Base-by-base conservation (phyloP, 2,888 invertebrate species). In the Plemyria rubiginata region DNA sequence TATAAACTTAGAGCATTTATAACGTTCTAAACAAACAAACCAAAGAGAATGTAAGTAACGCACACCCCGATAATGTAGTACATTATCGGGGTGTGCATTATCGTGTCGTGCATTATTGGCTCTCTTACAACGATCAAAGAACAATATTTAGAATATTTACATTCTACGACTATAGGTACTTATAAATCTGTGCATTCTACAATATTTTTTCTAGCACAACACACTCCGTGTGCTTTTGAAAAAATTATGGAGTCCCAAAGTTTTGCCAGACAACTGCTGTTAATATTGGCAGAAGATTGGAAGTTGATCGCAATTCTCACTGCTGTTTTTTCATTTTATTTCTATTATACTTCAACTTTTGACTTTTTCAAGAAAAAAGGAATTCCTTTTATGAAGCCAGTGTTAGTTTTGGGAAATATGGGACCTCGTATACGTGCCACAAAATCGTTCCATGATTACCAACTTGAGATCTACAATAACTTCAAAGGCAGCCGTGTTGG, bases 351-450 rank as follows among this genome's bases (percentile, higher is more conserved):
- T 7, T 87, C 80, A 45, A 90, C 87, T 9, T 92, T 89, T 71
- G 83, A 88, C 68, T 85, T 84, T 75, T 94, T 93, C 75, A 82
- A 88, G 75, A 88, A 90, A 60, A 90, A 82, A 76, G 89, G 88
- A 8, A 81, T 94, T 28, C 83, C 86, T 7, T 90, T 73, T 72
- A 84, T 81, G 72, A 87, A 93, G 73, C 94, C 94, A 4, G 81
- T 77, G 28, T 84, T 93, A 69, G 78, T 94, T n/a, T 77, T 93
- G 50, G 94, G 94, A 0, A 94, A 93, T 73, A 75, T 93, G 29
- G 90, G 89, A 29, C 83, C 87, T 2, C 81, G 93, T 65, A 65
- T 93, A 54, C 70, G 79, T 32, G 85, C 87, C 12, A 86, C 82
- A 67, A 84, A 77, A 73, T 93, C 94, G 12, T 92, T 92, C 67